These are phyloP conservation scores for Alectura lathami DNA, from an alignment of 2,113 vertebrate species.

Conservation along the genomic window DNA sequence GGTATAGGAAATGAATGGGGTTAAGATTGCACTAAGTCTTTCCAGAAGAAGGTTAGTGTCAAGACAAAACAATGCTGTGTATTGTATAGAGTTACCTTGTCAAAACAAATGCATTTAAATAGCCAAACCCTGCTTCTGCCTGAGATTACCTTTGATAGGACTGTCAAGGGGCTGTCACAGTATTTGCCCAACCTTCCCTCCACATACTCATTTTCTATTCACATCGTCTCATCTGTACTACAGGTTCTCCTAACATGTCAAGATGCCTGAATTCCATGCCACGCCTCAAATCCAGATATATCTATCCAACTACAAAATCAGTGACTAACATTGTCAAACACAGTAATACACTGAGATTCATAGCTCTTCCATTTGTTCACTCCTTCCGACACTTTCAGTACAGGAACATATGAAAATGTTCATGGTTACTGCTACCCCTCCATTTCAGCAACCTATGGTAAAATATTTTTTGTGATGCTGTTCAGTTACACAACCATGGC, in stretches of 20 bases:
- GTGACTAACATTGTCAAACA: not conserved
- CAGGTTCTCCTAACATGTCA: not conserved
- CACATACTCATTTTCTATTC: not conserved
- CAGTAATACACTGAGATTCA: not conserved
- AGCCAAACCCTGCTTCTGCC: not conserved
- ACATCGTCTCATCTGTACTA: not conserved
- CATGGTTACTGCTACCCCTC: not conserved
- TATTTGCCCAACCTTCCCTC: not conserved
- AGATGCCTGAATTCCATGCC: not conserved
- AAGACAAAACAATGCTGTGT: not conserved
- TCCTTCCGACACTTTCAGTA: not conserved
- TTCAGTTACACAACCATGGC: not conserved
- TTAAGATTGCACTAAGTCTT: not conserved
- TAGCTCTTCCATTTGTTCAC: not conserved
- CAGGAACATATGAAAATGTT: not conserved
- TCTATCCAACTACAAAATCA: constrained; percentile 16
- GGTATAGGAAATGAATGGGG: not conserved
- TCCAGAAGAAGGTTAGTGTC: not conserved
- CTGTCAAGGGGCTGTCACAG: not conserved
- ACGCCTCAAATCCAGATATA: not conserved
- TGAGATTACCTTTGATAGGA: not conserved
- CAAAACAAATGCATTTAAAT: not conserved
- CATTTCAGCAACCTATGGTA: not conserved
- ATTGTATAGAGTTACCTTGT: not conserved
- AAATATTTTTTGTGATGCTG: not conserved